Evolutionary conservation across 2,797 vertebrate genomes (phyloP).

Genomic region (Coregonus sp.): DNA sequence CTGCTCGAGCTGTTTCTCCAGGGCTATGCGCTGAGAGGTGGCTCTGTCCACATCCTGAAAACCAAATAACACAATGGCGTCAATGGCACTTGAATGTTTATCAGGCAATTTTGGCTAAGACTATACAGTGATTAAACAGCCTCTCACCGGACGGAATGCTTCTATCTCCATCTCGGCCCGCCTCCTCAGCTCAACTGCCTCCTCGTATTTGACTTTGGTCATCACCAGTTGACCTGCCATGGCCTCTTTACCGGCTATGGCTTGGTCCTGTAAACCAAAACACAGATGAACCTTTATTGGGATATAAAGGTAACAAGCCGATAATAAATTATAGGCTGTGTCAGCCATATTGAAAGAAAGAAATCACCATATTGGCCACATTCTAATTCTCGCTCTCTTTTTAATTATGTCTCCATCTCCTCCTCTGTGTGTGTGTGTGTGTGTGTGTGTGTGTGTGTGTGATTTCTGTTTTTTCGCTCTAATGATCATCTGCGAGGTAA

Average conservation of each 20-base stretch:
- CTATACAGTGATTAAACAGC: neutral
- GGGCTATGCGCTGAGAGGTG: constrained; percentile 68
- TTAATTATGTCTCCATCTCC: no score
- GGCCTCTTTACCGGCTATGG: constrained; percentile 71
- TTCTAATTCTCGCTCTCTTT: neutral
- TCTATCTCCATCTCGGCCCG: constrained; percentile 78
- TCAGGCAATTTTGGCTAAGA: neutral
- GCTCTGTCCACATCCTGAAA: constrained; percentile 70
- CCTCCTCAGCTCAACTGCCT: constrained; percentile 74
- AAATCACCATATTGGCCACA: neutral
- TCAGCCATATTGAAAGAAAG: neutral
- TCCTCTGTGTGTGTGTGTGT: no score
- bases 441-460: constrained; percentile 29
- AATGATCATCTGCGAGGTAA: constrained; percentile 29
- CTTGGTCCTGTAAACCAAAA: constrained; percentile 74
- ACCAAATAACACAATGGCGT: constrained; percentile 2
- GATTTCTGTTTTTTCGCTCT: constrained; percentile 32
- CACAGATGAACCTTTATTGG: neutral
- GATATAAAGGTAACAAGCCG: neutral
- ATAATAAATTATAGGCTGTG: neutral
- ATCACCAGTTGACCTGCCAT: constrained; percentile 70
- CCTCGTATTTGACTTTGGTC: constrained; percentile 77
- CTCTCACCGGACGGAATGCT: constrained; percentile 75
- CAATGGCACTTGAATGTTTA: neutral
- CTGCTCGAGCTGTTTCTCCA: constrained; percentile 77